phyloP scores from a whole-genome alignment of 2,888 invertebrate genomes.

The Platynereis dumerilii region DNA sequence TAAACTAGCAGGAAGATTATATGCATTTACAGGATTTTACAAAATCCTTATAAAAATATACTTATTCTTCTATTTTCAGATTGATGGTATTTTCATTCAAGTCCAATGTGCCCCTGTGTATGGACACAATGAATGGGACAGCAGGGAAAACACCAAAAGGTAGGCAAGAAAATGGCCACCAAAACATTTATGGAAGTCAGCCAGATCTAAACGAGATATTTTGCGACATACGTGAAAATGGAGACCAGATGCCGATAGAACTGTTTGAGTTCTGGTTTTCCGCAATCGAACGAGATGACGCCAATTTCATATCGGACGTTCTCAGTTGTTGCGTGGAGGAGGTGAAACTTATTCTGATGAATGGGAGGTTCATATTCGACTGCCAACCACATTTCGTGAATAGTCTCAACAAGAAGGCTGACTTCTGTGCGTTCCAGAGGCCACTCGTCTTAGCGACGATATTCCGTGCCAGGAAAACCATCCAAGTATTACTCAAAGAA shows the following conservation, averaged over 20 bases:
- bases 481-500: conserved; percentile 5
- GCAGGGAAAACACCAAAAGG: too few relatives aligned
- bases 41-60: too few relatives aligned
- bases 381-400: not conserved
- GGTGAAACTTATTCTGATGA: conserved; percentile 8
- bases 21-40: too few relatives aligned
- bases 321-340: conserved; percentile 4
- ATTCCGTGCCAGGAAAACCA: conserved; percentile 6
- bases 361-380: conserved; percentile 21
- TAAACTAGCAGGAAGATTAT: too few relatives aligned
- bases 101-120: too few relatives aligned
- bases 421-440: conserved; percentile 18
- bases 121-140: too few relatives aligned
- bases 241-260: conserved; percentile 21
- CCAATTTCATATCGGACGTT: not conserved
- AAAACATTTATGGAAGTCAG: too few relatives aligned
- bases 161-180: too few relatives aligned
- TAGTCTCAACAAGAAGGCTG: not conserved
- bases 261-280: conserved; percentile 22
- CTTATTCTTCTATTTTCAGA: too few relatives aligned
- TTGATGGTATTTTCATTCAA: too few relatives aligned
- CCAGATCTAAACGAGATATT: too few relatives aligned
- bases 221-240: not conserved
- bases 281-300: conserved; percentile 18
- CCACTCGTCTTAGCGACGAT: conserved; percentile 19